Conservation (phyloP, 1,140 invertebrate species). For the Batillaria attramentaria region DNA sequence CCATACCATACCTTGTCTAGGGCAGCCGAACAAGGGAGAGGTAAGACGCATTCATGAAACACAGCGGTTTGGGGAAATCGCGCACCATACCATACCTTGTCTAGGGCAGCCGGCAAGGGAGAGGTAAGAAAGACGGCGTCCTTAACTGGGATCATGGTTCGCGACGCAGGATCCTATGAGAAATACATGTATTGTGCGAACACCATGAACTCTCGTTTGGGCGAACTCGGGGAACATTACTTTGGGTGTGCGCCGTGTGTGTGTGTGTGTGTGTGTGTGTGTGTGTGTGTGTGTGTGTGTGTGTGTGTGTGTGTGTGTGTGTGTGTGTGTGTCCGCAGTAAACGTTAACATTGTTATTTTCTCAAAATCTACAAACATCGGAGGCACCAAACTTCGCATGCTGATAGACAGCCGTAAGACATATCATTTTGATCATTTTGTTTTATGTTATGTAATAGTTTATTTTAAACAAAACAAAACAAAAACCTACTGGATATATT, state of each 20-base stretch:
- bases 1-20: neutral
- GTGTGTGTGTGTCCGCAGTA: neutral
- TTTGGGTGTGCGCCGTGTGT: neutral
- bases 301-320: neutral
- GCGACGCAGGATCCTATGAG: neutral
- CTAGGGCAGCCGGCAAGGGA: neutral
- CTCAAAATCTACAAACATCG: too few relatives aligned
- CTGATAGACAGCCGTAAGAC: too few relatives aligned
- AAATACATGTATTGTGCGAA: neutral
- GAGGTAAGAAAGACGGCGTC: neutral
- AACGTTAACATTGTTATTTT: too few relatives aligned
- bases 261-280: conserved; percentile 3
- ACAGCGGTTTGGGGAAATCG: neutral
- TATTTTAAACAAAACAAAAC: too few relatives aligned
- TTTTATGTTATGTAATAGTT: too few relatives aligned
- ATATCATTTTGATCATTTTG: too few relatives aligned
- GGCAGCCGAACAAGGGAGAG: neutral
- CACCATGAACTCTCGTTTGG: neutral
- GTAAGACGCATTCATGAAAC: neutral
- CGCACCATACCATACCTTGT: neutral
- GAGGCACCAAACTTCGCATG: too few relatives aligned
- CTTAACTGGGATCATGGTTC: neutral
- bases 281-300: neutral
- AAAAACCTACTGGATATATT: too few relatives aligned
- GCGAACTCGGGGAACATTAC: neutral